A percentile compares a stretch with the other conserved stretches of the same genome.
Conservation (phyloP, 1,140 invertebrate species). For the Apis dorsata region DNA sequence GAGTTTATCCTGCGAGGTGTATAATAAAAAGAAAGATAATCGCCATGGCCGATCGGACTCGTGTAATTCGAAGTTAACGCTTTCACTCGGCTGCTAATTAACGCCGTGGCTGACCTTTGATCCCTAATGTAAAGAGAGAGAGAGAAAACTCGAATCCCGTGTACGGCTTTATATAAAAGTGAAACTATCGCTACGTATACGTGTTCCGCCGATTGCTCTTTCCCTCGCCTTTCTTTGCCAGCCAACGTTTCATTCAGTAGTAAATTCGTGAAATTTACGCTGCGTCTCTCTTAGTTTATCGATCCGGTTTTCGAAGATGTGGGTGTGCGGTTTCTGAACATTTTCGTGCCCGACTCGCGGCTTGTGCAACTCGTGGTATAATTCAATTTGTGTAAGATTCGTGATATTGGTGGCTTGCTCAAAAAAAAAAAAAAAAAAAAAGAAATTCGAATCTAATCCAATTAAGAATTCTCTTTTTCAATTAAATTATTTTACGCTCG, state of each 20-base stretch:
- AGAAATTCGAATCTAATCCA: no score
- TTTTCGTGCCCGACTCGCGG: background rate
- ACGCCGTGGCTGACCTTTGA: background rate
- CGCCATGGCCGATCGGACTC: background rate
- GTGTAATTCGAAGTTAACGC: slow-evolving; percentile 17
- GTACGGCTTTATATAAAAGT: background rate
- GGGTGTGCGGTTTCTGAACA: background rate
- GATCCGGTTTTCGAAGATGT: background rate
- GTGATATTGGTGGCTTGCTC: no score
- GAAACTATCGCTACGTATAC: background rate
- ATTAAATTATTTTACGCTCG: no score
- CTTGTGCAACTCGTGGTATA: background rate
- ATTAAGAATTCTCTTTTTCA: no score
- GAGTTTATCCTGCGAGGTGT: background rate
- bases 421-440: no score
- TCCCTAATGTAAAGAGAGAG: background rate
- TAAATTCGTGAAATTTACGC: background rate
- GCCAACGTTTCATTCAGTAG: background rate
- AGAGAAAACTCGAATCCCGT: background rate
- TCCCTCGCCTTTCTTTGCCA: no score
- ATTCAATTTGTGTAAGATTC: no score
- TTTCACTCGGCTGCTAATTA: slow-evolving; percentile 19
- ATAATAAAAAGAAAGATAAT: background rate
- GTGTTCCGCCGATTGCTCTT: background rate
- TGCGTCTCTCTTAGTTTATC: background rate